Percentiles rank a stretch among this genome's conserved stretches.
phyloP scores from a whole-genome alignment of 92 coral and sea anemone species.

The Phenganax stokvisi region DNA sequence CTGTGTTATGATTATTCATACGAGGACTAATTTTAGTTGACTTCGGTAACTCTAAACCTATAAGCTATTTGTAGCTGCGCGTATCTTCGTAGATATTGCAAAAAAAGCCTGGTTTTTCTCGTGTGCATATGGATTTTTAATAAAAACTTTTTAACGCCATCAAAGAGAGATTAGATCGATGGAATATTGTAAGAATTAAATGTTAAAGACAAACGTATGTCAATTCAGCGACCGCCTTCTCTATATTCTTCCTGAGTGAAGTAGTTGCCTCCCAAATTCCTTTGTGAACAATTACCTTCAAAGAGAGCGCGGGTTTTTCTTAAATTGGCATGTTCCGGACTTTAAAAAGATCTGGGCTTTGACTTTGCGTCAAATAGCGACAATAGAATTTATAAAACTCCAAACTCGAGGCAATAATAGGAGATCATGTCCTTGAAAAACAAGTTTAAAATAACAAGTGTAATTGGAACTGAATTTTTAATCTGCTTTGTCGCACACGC shows the following conservation, averaged over 20 bases:
- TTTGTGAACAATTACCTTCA: neutral
- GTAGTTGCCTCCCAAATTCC: neutral
- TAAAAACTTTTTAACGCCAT: constrained; percentile 11
- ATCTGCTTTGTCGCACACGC: neutral
- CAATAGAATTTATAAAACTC: constrained; percentile 14
- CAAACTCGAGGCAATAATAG: constrained; percentile 1
- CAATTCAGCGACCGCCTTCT: neutral
- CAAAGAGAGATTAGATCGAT: constrained; percentile 4
- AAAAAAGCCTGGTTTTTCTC: neutral
- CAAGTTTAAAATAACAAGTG: neutral
- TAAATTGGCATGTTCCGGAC: neutral
- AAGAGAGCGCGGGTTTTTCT: neutral
- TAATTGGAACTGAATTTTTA: neutral
- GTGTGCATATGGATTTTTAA: neutral
- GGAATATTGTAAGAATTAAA: neutral
- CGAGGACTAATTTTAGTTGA: no score
- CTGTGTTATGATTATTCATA: no score
- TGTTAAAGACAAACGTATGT: constrained; percentile 26
- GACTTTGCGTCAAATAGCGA: neutral
- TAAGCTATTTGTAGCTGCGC: neutral
- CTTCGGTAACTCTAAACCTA: neutral
- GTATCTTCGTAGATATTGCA: neutral
- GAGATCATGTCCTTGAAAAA: constrained; percentile 1
- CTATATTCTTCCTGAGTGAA: neutral
- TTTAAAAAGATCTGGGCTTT: neutral